Conservation (phyloP, 64 coral and sea anemone genomes). For the Porites lutea region DNA sequence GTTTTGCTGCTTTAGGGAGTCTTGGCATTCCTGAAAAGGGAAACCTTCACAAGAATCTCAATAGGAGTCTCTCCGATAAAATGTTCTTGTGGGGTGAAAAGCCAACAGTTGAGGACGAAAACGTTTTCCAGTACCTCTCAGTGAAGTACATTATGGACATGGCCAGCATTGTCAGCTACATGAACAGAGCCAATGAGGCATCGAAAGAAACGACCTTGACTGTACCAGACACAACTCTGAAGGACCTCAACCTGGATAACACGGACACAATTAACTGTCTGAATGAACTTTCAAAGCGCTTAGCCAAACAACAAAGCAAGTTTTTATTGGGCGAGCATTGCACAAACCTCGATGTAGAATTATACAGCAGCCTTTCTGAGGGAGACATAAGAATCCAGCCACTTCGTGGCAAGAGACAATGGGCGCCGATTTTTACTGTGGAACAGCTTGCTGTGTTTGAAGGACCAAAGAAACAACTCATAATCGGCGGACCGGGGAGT, state of each 20-base stretch:
- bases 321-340: constrained; percentile 26
- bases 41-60: neutral
- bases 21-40: neutral
- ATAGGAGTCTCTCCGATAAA: neutral
- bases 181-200: constrained; percentile 26
- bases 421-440: constrained; percentile 38
- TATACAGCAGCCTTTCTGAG: constrained; percentile 12
- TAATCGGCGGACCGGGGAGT: constrained; percentile 63
- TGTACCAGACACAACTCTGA: neutral
- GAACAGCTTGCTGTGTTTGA: constrained; percentile 68
- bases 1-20: neutral
- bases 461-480: constrained; percentile 64
- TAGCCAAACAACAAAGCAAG: neutral
- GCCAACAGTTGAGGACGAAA: neutral
- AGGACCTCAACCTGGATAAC: neutral
- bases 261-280: neutral
- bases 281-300: constrained; percentile 13
- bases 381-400: constrained; percentile 9
- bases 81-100: neutral
- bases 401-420: constrained; percentile 3
- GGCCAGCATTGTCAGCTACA: neutral
- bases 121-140: constrained; percentile 24
- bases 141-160: constrained; percentile 32
- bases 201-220: neutral
- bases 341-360: constrained; percentile 26